Conservation (phyloP, 2,888 invertebrate genomes). For the Campoletis raptor region DNA sequence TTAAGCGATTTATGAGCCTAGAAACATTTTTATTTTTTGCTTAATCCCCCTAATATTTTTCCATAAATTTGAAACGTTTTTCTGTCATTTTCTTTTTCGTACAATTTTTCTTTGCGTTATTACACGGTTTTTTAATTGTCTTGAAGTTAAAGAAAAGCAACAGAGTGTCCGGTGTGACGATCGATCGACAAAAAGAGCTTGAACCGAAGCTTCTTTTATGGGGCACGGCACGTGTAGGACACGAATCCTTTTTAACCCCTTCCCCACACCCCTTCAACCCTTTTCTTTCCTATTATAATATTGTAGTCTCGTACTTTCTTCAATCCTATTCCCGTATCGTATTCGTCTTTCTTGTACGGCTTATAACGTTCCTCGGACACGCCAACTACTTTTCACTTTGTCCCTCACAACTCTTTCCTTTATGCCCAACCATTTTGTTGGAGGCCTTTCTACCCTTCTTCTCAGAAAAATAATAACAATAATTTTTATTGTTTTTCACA, state of each 20-base stretch:
- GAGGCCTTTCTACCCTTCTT: constrained; percentile 10
- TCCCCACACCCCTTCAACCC: constrained; percentile 22
- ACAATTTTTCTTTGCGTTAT: not conserved
- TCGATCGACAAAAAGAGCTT: constrained; percentile 48
- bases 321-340: constrained; percentile 69
- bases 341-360: constrained; percentile 79
- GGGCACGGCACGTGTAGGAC: constrained; percentile 70
- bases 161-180: constrained; percentile 50
- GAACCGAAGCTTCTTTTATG: constrained; percentile 47
- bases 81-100: not conserved
- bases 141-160: constrained; percentile 34
- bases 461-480: constrained; percentile 18
- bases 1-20: constrained; percentile 34
- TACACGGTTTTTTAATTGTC: not conserved
- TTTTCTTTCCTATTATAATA: constrained; percentile 68
- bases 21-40: not conserved
- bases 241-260: constrained; percentile 54
- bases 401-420: constrained; percentile 60
- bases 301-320: constrained; percentile 60
- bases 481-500: not conserved
- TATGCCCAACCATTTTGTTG: constrained; percentile 44
- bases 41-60: not conserved
- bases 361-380: constrained; percentile 81
- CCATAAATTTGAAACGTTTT: not conserved
- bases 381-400: constrained; percentile 72